phyloP scores from a whole-genome alignment of 35 echinoderm and acorn worm genomes.

The Diadema setosum region DNA sequence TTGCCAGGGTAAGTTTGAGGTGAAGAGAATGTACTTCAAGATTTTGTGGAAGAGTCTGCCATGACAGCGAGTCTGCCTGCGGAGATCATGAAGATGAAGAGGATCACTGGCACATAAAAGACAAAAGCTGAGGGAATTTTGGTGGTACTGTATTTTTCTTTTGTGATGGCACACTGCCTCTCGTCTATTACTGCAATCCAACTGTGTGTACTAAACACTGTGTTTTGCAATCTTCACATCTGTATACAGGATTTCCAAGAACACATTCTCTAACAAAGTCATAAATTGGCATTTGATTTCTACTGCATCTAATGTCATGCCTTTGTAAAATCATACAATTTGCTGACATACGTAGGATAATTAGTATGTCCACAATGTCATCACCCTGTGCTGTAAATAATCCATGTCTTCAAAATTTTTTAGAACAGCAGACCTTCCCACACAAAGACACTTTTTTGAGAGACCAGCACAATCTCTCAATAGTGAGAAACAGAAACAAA shows the following conservation, averaged over 20 bases:
- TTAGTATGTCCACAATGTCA: neutral
- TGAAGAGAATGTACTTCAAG: neutral
- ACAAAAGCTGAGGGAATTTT: neutral
- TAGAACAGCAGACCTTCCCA: neutral
- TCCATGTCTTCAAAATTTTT: neutral
- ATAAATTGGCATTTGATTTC: neutral
- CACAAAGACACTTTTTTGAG: neutral
- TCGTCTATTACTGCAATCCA: neutral
- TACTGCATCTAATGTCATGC: neutral
- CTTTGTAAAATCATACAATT: neutral
- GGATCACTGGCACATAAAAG: neutral
- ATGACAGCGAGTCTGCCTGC: neutral
- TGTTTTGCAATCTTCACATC: neutral
- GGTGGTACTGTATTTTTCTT: neutral
- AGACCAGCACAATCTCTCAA: neutral
- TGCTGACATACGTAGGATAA: neutral
- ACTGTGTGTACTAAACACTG: neutral
- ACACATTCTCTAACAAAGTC: neutral
- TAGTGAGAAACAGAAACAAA: neutral
- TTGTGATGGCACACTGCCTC: neutral
- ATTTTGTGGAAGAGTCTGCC: neutral
- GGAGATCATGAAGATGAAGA: neutral
- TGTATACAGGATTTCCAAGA: neutral
- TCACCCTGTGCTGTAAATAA: neutral
- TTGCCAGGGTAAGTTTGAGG: no score